Conservation (phyloP, 2,113 vertebrate species). For the Ancistrus triradiatus region DNA sequence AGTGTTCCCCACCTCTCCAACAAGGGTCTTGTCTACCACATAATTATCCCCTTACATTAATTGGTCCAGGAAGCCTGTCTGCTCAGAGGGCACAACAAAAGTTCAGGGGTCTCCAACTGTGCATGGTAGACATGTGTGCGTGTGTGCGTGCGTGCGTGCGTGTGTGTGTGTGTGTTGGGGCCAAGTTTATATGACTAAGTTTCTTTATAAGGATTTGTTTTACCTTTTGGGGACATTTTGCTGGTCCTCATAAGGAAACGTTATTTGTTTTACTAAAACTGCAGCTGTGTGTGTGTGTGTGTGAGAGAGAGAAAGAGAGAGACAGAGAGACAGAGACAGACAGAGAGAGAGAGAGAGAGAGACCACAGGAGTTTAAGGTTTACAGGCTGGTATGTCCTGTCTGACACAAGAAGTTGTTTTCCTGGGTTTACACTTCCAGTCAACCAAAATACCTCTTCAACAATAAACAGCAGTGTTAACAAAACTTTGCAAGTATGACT, state of each 20-base stretch:
- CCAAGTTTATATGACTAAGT: too few species aligned
- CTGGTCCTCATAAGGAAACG: too few species aligned
- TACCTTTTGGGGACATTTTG: too few species aligned
- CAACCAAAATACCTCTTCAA: background rate
- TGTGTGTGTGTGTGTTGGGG: constrained; percentile 17
- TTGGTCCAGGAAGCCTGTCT: constrained; percentile 34
- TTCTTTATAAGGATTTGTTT: too few species aligned
- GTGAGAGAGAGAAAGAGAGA: too few species aligned
- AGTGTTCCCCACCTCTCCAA: constrained; percentile 5
- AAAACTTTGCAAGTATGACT: too few species aligned
- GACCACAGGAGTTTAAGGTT: constrained; percentile 33
- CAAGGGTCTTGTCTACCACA: constrained; percentile 35
- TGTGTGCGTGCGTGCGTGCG: constrained; percentile 19
- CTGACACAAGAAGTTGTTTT: constrained; percentile 31
- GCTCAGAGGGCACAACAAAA: constrained; percentile 31
- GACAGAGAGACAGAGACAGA: too few species aligned
- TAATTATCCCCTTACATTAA: constrained; percentile 32
- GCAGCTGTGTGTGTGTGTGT: too few species aligned
- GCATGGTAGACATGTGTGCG: constrained; percentile 1
- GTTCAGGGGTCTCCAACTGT: constrained; percentile 20
- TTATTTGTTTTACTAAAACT: too few species aligned
- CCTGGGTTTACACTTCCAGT: constrained; percentile 25
- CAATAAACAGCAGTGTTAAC: background rate
- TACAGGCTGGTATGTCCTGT: constrained; percentile 43
- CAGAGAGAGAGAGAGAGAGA: too few species aligned